Evolutionary conservation across 2,113 vertebrate species (phyloP).

Genomic region (Lathamus discolor): DNA sequence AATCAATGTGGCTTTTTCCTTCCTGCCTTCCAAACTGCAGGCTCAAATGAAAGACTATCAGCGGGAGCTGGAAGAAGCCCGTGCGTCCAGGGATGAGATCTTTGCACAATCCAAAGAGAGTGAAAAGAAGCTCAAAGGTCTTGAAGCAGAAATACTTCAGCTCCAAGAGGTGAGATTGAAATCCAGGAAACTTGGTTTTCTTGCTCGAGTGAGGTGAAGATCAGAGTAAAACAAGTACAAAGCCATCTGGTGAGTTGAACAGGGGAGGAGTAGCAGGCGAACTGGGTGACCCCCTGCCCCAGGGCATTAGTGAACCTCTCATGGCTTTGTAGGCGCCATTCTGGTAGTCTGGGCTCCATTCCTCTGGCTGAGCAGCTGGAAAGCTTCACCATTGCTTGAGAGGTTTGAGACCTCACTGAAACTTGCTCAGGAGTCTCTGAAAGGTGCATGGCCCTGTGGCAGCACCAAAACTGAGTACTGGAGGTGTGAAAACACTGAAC

Average conservation of each 20-base stretch:
- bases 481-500: neutral
- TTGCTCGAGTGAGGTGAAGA: neutral
- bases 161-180: constrained; percentile 87
- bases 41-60: constrained; percentile 98
- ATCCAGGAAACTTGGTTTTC: neutral
- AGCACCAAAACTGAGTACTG: neutral
- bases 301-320: neutral
- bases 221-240: neutral
- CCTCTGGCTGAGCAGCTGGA: neutral
- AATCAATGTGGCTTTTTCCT: neutral
- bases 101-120: constrained; percentile 96
- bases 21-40: constrained; percentile 58
- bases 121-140: constrained; percentile 93
- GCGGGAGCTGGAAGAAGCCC: constrained; percentile 93
- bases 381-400: neutral
- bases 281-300: neutral
- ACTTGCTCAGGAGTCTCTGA: neutral
- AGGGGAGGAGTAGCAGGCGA: neutral
- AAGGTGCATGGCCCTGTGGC: neutral
- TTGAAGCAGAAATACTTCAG: constrained; percentile 95
- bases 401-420: neutral
- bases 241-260: neutral
- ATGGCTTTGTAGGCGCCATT: neutral
- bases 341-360: neutral
- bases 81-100: constrained; percentile 94